Evolutionary conservation across 2,113 vertebrate species (phyloP).

Genomic region (Cebidichthys violaceus): DNA sequence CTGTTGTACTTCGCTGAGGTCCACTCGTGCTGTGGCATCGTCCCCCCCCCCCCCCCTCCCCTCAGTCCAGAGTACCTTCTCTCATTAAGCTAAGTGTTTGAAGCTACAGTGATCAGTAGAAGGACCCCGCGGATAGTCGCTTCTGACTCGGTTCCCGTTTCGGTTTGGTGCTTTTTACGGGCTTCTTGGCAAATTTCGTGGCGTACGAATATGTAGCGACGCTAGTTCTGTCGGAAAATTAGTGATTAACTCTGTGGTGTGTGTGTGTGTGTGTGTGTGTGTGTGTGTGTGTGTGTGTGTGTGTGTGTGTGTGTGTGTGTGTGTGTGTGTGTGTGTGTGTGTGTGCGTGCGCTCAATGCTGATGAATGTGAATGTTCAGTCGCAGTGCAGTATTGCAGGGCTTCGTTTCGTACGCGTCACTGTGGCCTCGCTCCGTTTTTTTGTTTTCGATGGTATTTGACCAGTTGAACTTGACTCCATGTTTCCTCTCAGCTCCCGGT

Average conservation of each 20-base stretch:
- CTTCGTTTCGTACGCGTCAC: constrained; percentile 53
- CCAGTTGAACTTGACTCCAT: constrained; percentile 29
- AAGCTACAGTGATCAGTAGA: constrained; percentile 24
- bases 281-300: constrained; percentile 6
- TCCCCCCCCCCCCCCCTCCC: background rate
- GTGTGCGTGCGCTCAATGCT: constrained; percentile 31
- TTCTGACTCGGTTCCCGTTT: constrained; percentile 15
- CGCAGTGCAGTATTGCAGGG: constrained; percentile 56
- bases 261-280: constrained; percentile 12
- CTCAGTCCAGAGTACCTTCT: background rate
- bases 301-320: constrained; percentile 12
- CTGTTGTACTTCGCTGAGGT: constrained; percentile 12
- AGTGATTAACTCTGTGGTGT: constrained; percentile 21
- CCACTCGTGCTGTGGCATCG: background rate
- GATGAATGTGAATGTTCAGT: constrained; percentile 66
- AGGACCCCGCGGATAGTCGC: background rate
- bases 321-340: constrained; percentile 17
- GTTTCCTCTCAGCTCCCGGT: constrained; percentile 22
- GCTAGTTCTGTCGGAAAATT: background rate
- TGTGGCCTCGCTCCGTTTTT: constrained; percentile 37
- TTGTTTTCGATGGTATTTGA: constrained; percentile 2
- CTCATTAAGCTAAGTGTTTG: constrained; percentile 54
- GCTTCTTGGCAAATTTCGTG: constrained; percentile 48
- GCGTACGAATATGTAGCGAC: constrained; percentile 51
- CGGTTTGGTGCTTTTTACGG: constrained; percentile 50